Evolutionary conservation across 2,797 vertebrate species (phyloP), one percentile per base, ranked within the genome.

Genomic region (Coregonus ussuriensis): DNA sequence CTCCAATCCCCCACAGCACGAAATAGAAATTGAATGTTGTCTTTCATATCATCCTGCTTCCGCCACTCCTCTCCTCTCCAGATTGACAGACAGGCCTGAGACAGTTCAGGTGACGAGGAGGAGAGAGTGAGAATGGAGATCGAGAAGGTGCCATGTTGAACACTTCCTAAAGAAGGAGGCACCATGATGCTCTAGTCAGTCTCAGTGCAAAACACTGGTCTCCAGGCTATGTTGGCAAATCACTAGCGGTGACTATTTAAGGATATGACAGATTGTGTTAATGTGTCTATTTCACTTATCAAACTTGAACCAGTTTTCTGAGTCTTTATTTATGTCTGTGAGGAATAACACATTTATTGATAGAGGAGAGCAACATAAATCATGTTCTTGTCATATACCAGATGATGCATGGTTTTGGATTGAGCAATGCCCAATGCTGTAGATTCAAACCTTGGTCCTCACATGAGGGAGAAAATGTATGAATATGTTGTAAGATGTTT

Each of bases 91-190:
- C 89, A 87, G 82, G 81, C 81, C 85, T 87, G 83, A 84, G 86
- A 88, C 84, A 89, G 84, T 83, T 88, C 86, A 88, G 86, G 86
- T 90, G 87, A 87, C 88, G 89, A 89, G 85, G 86, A 90, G 85
- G 89, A 89, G 87, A 88, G 84, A 85, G 89, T 86, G 85, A 83
- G 86, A 86, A 86, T 89, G 37, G 72, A 74, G 56, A 41, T 81
- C 6, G 37, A 82, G 85, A 87, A 86, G 84, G 85, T 86, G 86
- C 87, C 85, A 88, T 89, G 84, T 89, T 87, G 85, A 89, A 90
- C 87, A 87, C 83, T 87, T 88, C 86, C 79, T 84, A 86, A 87
- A 86, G 82, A 87, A 84, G 84, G 84, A 73, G 82, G 72, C 85
- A 16, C 52, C 52, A 56, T 68, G 29, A 68, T 41, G 35, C 59